Base-by-base conservation (phyloP, 2,888 invertebrate genomes). In the Cerceris rybyensis region DNA sequence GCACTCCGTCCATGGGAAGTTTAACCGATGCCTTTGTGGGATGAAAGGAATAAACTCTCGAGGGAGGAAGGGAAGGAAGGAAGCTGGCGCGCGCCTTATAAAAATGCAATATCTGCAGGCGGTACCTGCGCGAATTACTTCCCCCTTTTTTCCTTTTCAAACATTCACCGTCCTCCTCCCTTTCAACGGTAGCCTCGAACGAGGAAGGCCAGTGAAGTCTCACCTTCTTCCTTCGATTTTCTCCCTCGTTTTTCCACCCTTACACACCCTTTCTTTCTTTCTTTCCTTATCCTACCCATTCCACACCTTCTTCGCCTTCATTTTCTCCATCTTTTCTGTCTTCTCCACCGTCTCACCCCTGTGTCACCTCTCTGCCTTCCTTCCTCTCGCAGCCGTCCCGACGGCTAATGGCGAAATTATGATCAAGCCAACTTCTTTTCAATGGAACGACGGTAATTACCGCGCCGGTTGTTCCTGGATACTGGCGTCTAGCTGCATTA, bases 401-500 rank as follows among this genome's bases (percentile, higher is more conserved):
- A 7, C 63, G 65, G 77, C 81, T 88, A 87, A 88, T 86, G 87
- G 84, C 81, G 76, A 82, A 87, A 87, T 88, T 88, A 86, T 87
- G 87, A 88, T 86, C 82, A 81, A 83, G 79, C 81, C 79, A 80
- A 84, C 81, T 88, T 87, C 84, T 87, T 87, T 88, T 87, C 86
- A 86, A 88, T 87, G 84, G 82, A 84, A 87, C 86, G 80, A 86
- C 73, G 87, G 85, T 87, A 87, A 87, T 87, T 87, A 88, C 86
- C 82, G 81, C 72, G 75, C 72, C 78, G 85, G 75, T 82, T 84
- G 86, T 82, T 85, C 77, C 74, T 39, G 80, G 75, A 80, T 84
- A 84, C 78, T 67, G 43, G 70, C 75, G 75, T 85, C 68, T 70
- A 17, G 79, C 71, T 86, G 88, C 87, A 87, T 87, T 87, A 88